Conservation (phyloP, 1,140 invertebrate genomes). For the Brachionus rubens region DNA sequence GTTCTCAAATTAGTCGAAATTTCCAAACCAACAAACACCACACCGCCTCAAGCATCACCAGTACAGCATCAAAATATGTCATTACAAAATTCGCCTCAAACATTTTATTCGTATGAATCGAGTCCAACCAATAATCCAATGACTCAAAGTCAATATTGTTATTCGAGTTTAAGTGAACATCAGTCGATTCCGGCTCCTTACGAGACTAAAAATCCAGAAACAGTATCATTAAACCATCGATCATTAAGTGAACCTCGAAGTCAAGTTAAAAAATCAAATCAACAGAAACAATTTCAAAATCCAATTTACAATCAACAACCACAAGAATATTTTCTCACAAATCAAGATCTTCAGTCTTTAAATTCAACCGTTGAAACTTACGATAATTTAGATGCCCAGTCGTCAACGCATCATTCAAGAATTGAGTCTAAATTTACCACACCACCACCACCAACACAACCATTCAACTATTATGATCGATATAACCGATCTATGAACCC, state of each 20-base stretch:
- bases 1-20: constrained; percentile 56
- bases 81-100: background rate
- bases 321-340: constrained; percentile 16
- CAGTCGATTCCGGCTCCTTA: background rate
- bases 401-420: constrained; percentile 10
- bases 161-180: background rate
- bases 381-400: constrained; percentile 10
- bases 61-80: background rate
- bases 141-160: constrained; percentile 26
- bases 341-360: background rate
- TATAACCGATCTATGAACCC: constrained; percentile 17
- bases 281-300: background rate
- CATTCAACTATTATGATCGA: constrained; percentile 6
- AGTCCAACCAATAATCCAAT: background rate
- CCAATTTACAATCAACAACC: constrained; percentile 3
- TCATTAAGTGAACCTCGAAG: constrained; percentile 5
- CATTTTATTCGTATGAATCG: background rate
- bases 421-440: constrained; percentile 15
- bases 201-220: background rate
- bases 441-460: background rate
- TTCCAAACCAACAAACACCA: constrained; percentile 47
- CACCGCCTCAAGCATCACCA: too few relatives aligned
- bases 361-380: constrained; percentile 27
- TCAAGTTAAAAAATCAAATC: background rate
- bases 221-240: background rate